Evolutionary conservation across 2,113 vertebrate genomes (phyloP), one percentile per base, ranked within the genome.

Genomic region (Panurus biarmicus): DNA sequence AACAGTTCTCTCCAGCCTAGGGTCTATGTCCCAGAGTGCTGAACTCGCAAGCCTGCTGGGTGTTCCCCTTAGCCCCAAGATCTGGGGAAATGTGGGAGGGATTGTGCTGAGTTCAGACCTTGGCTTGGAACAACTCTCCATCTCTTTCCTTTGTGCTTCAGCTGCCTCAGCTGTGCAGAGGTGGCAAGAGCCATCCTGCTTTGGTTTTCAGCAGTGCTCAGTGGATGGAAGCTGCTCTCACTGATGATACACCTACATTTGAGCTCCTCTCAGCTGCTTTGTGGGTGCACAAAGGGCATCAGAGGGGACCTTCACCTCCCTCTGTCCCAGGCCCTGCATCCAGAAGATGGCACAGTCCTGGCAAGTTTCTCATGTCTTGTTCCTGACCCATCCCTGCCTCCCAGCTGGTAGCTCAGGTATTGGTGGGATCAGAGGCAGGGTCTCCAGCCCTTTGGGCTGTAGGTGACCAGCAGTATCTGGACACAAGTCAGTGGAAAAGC

Each of bases 211-310:
- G 54, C 36, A 62, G 24, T 1, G 1, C 35, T 58, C 12, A n/a
- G 17, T 3, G 5, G 54, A 70, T 51, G 23, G 26, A 50, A 83
- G 64, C 8, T 35, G 31, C 14, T 58, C 14, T 65, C 51, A n/a
- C 47, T 64, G 33, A 45, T 10, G 25, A 66, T 38, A 38, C 17
- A 44, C 5, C 33, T 50, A 22, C 10, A 20, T 33, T 8, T 61
- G 47, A 90, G 23, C 20, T 80, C 22, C 36, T 78, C n/a, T 26
- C 57, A 85, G 47, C 10, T 76, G 60, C 36, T 87, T 23, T 2
- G 1, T 6, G 18, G 21, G 38, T 58, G 58, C 29, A 58, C 0
- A 1, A 72, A 57, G 15, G 5, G 4, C 38, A 33, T 58, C 35
- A 67, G 25, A 71, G 9, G 19, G 12, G 12, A 72, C 9, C 33